Base-by-base conservation (phyloP, 2,888 invertebrate genomes). In the Panzeria rudis region DNA sequence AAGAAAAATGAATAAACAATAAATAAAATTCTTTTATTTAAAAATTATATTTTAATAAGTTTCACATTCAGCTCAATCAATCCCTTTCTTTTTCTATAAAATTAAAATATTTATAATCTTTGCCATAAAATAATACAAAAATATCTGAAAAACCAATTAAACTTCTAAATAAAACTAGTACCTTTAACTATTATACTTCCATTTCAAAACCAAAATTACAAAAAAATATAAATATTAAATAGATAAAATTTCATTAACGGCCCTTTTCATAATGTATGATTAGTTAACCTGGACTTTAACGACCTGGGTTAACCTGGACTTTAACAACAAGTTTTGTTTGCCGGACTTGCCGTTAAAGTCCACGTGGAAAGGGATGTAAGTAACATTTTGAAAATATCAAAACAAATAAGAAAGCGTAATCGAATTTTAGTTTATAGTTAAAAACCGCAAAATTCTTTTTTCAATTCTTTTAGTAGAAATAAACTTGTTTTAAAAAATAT, bases 161-260 rank as follows among this genome's bases (percentile, higher is more conserved):
- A 75, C 17, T 78, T 78, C 68, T 59, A 66, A 68, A 72, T 80
- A 84, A n/a, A n/a, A 84, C 80, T 76, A 68, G 84, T 84, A 84
- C 84, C 80, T 84, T 29, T 84, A 68, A 84, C 80, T 81, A 61
- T 20, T 76, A n/a, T n/a, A n/a, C 84, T 84, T 84, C 84, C 84
- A 80, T 68, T 84, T 81, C 77, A 41, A 64, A 69, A 29, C 41
- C 52, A 52, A 29, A 29, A 71, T 41, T 25, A 61, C 35, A 59
- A 29, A 68, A 52, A 81, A 20, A 35, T 66, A 25, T 38, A 32
- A 6, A 23, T 11, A 66, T 23, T 56, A 75, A 56, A 79, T 35
- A 64, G 44, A 13, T 32, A 61, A 52, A 35, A 47, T 23, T 56
- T 62, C 20, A 64, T 64, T 23, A 38, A 71, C n/a, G 11, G 17